phyloP scores from a whole-genome alignment of 2,888 invertebrate genomes.

The Sminthurides aquaticus region DNA sequence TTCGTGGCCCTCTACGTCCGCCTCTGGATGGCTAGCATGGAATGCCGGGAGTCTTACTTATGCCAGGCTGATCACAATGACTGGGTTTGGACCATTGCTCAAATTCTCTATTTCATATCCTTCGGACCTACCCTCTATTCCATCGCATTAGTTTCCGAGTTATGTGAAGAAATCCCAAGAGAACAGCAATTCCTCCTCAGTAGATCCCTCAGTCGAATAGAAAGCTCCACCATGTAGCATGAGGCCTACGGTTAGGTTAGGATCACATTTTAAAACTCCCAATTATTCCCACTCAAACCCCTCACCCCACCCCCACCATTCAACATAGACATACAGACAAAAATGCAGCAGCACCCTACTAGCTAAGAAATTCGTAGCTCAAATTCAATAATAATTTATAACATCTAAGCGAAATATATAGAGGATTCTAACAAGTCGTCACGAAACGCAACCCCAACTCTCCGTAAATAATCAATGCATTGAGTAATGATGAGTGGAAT shows the following conservation, averaged over 20 bases:
- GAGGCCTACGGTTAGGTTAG: background rate
- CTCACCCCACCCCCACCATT: no score
- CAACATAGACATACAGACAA: no score
- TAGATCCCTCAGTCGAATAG: background rate
- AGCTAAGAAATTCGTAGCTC: no score
- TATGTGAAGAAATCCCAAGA: constrained; percentile 5
- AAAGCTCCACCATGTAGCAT: constrained; percentile 5
- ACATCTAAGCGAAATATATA: no score
- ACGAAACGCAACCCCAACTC: no score
- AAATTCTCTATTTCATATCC: constrained; percentile 6
- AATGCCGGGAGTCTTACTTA: constrained; percentile 2
- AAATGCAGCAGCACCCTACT: no score
- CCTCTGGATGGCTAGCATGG: background rate
- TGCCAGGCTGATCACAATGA: constrained; percentile 11
- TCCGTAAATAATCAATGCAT: no score
- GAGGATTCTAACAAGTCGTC: no score
- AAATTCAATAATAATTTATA: no score
- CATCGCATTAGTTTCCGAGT: constrained; percentile 8
- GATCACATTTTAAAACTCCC: no score
- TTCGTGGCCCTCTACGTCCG: constrained; percentile 8
- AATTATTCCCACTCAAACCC: no score
- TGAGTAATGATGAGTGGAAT: no score
- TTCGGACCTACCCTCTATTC: constrained; percentile 16
- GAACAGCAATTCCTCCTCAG: background rate
- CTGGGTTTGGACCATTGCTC: constrained; percentile 13